Evolutionary conservation across 2,113 vertebrate species (phyloP), one percentile per base, ranked within the genome.

Genomic region (Oncorhynchus nerka): DNA sequence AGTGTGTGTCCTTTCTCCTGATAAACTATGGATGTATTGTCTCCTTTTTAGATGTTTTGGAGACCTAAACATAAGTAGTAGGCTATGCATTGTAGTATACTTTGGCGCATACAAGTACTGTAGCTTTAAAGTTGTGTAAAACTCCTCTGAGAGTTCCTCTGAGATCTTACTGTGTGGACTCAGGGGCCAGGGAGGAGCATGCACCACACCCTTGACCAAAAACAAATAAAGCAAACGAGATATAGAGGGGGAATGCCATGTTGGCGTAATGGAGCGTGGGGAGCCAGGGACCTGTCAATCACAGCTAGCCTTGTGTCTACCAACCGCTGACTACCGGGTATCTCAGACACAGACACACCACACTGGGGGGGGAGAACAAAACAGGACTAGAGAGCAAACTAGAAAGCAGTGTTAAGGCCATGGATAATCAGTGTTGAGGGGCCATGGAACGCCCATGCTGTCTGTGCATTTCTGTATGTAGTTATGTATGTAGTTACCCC

Each of bases 181-280:
- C 59, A 24, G 59, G 59, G 59, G 39, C 39, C 39, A 2, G 39
- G 39, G 39, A 62, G 59, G n/a, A 11, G 59, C 59, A 55, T 55
- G 51, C 16, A 68, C 76, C 83, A 83, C 83, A 85, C 87, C 88
- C 87, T 81, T 30, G 24, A 73, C 39, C 77, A 65, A 81, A 85
- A 77, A 85, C 74, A 82, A 86, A 85, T 79, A 79, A 70, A 62
- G 39, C 70, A 77, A 76, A 48, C 12, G 4, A 78, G 76, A 73
- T 68, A 34, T 28, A 39, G 20, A 67, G 67, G 26, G 68, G 72
- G 70, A 89, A 81, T 22, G 75, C 76, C 73, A 82, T 84, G 81
- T 69, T 81, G 79, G 81, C 75, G 57, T 75, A 81, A 75, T 5
- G 73, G 61, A 75, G 77, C 22, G 69, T 16, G 20, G 70, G 76